A percentile compares a stretch with the other conserved stretches of the same genome.
Evolutionary conservation across 2,797 vertebrate genomes (phyloP).

Genomic region (Esox masquinongy): DNA sequence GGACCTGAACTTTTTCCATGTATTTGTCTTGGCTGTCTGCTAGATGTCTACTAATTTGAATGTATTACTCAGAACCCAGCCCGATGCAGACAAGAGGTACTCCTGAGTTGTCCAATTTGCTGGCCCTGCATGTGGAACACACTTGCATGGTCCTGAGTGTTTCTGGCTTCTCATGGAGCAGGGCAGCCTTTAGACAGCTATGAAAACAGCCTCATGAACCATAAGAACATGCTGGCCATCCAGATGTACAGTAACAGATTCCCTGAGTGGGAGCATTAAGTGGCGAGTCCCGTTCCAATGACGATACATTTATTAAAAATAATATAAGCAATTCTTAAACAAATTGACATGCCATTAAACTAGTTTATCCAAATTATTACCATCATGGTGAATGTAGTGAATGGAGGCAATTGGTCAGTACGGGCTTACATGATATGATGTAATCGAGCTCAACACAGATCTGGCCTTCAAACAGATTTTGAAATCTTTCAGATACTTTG

Average conservation of each 20-base stretch:
- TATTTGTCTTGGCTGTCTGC: not conserved
- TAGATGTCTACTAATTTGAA: not conserved
- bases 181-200: slow-evolving; percentile 29
- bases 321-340: slow-evolving; percentile 8
- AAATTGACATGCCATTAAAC: slow-evolving; percentile 20
- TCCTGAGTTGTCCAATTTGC: slow-evolving; percentile 5
- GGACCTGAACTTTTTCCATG: not conserved
- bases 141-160: slow-evolving; percentile 14
- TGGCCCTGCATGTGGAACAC: slow-evolving; percentile 28
- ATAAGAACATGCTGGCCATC: slow-evolving; percentile 15
- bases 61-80: slow-evolving; percentile 17
- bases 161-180: slow-evolving; percentile 15
- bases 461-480: no score
- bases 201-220: slow-evolving; percentile 35
- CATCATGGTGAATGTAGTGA: not conserved
- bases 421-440: not conserved
- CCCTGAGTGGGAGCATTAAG: slow-evolving; percentile 16
- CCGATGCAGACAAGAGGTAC: slow-evolving; percentile 4
- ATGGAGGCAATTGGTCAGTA: not conserved
- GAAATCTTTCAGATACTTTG: no score
- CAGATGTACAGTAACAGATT: slow-evolving; percentile 14
- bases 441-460: not conserved
- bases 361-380: slow-evolving; percentile 2
- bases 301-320: slow-evolving; percentile 14
- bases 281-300: slow-evolving; percentile 8